Percentiles rank a stretch among this genome's conserved stretches.
Evolutionary conservation across 2,888 invertebrate genomes (phyloP).

Genomic region (Rhimphoctona megacephalus): DNA sequence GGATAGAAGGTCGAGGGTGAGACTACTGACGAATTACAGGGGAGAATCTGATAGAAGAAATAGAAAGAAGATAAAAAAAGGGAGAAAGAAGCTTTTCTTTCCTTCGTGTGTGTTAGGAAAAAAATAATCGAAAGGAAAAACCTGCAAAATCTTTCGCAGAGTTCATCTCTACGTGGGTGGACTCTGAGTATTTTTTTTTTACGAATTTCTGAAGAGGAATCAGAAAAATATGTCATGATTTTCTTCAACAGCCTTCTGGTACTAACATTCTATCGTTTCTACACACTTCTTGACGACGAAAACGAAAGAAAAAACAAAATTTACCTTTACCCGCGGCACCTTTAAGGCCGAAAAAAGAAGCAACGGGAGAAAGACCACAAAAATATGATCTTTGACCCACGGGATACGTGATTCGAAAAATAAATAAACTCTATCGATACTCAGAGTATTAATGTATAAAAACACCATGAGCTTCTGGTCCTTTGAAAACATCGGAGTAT

Average conservation of each 20-base stretch:
- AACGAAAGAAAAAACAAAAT: constrained; percentile 21
- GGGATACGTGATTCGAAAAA: constrained; percentile 59
- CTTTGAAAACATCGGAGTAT: constrained; percentile 5
- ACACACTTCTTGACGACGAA: constrained; percentile 6
- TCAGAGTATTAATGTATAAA: background rate
- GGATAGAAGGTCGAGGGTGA: constrained; percentile 62
- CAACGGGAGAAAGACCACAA: constrained; percentile 29
- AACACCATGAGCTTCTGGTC: background rate
- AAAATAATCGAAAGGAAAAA: constrained; percentile 3
- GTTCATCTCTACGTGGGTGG: constrained; percentile 13
- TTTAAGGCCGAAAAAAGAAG: constrained; percentile 15
- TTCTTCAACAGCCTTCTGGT: constrained; percentile 22
- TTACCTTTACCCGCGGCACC: constrained; percentile 27
- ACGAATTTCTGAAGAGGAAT: background rate
- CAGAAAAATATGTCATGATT: constrained; percentile 30
- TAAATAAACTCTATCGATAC: constrained; percentile 19
- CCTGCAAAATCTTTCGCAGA: constrained; percentile 9
- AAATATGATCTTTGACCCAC: constrained; percentile 34
- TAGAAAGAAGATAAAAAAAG: constrained; percentile 8
- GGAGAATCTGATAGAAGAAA: background rate
- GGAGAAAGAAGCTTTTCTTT: background rate
- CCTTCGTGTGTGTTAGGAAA: background rate
- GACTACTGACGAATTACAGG: constrained; percentile 50
- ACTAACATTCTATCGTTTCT: constrained; percentile 43
- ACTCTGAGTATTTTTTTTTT: constrained; percentile 2